Evolutionary conservation across 2,113 vertebrate genomes (phyloP).

Genomic region (Stegostoma tigrinum): DNA sequence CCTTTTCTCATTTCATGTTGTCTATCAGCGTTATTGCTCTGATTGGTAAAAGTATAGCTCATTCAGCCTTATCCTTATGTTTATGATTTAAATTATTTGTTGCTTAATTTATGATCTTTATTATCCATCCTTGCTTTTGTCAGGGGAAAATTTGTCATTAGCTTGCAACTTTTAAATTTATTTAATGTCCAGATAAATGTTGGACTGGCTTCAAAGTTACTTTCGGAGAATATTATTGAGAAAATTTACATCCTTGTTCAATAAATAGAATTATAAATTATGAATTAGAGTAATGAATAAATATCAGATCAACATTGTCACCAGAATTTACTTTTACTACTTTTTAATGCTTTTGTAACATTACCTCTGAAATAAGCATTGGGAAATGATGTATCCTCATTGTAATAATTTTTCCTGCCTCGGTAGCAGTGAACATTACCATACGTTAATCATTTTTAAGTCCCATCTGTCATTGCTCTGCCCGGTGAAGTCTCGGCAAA

Average conservation of each 20-base stretch:
- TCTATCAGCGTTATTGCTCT: neutral
- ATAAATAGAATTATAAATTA: neutral
- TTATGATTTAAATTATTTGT: neutral
- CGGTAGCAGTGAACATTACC: slow-evolving; percentile 28
- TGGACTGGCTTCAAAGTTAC: neutral
- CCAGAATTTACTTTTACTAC: neutral
- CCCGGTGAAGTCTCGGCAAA: slow-evolving; percentile 9
- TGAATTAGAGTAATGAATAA: neutral
- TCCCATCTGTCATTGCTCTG: slow-evolving; percentile 27
- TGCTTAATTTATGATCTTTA: neutral
- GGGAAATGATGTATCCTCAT: slow-evolving; percentile 6
- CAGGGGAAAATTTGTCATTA: neutral
- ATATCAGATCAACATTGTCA: neutral
- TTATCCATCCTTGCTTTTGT: neutral
- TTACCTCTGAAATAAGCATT: neutral
- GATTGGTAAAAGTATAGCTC: neutral
- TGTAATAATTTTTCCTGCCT: slow-evolving; percentile 20
- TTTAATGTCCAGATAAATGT: neutral
- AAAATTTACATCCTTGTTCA: neutral
- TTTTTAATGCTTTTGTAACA: neutral
- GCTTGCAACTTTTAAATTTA: neutral
- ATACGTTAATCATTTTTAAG: slow-evolving; percentile 23
- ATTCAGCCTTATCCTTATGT: neutral
- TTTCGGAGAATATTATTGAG: neutral
- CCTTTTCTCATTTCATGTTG: neutral